Percentiles rank a stretch among this genome's conserved stretches.
phyloP scores from a whole-genome alignment of 2,888 invertebrate genomes.

The Diaprepes abbreviatus region DNA sequence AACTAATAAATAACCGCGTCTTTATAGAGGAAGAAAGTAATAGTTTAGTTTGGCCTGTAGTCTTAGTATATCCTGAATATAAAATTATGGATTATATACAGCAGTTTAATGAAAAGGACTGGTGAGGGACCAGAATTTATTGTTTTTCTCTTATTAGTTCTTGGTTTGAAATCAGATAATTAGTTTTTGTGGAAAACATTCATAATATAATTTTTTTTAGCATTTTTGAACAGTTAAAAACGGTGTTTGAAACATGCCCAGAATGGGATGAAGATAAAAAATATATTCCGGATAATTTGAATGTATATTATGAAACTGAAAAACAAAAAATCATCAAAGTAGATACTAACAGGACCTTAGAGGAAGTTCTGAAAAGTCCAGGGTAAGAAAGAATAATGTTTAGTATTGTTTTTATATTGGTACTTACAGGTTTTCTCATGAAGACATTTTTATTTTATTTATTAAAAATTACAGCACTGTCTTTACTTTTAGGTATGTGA shows the following conservation, averaged over 20 bases:
- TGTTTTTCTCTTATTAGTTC: too few species aligned
- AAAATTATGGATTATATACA: slow-evolving; percentile 89
- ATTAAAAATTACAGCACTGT: too few species aligned
- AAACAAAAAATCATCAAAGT: slow-evolving; percentile 74
- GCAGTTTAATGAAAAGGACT: slow-evolving; percentile 80
- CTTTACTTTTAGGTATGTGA: slow-evolving; percentile 68
- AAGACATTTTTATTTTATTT: too few species aligned
- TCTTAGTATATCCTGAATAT: slow-evolving; percentile 91
- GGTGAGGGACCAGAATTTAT: too few species aligned
- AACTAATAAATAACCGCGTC: slow-evolving; percentile 76
- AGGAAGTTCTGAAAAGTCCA: slow-evolving; percentile 73
- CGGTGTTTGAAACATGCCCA: slow-evolving; percentile 78
- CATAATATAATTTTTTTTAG: slow-evolving; percentile 68
- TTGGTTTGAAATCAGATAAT: too few species aligned
- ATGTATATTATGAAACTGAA: slow-evolving; percentile 82
- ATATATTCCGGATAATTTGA: slow-evolving; percentile 74
- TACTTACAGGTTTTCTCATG: too few species aligned
- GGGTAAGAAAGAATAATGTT: slow-evolving; percentile 69
- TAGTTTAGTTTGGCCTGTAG: slow-evolving; percentile 86
- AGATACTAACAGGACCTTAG: slow-evolving; percentile 71
- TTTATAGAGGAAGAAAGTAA: slow-evolving; percentile 71
- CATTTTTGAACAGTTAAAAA: slow-evolving; percentile 73
- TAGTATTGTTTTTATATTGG: too few species aligned
- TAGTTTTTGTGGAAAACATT: too few species aligned
- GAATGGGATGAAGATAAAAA: slow-evolving; percentile 79